Conservation (phyloP, 2,113 vertebrate genomes). For the Porphyrio hochstetteri region DNA sequence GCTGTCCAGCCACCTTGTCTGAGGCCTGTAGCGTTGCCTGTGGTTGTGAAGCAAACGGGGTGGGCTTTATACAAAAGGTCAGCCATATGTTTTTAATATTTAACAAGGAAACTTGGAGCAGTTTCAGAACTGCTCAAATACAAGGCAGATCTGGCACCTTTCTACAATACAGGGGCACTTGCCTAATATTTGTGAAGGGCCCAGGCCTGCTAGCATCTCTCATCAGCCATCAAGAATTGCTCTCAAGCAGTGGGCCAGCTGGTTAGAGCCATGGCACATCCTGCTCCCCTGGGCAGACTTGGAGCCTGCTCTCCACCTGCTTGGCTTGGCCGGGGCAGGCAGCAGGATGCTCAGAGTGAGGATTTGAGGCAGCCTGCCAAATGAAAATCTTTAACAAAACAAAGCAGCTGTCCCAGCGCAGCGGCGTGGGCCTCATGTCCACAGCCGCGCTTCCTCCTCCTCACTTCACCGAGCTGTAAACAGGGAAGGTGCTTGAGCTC, state of each 20-base stretch:
- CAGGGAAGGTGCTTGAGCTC: not conserved
- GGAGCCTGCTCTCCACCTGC: not conserved
- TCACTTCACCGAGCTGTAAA: not conserved
- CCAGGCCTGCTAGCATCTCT: not conserved
- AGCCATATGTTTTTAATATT: not conserved
- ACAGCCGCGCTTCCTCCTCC: not conserved
- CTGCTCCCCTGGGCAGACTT: accelerated
- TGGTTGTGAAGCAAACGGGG: not conserved
- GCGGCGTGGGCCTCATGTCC: not conserved
- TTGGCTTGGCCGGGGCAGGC: not conserved
- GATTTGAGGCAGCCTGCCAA: not conserved
- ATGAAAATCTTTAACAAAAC: not conserved
- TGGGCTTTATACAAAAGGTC: not conserved
- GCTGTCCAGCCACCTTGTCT: no score
- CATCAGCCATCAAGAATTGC: not conserved
- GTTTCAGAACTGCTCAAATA: not conserved
- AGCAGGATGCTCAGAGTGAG: not conserved
- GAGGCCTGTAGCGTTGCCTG: no score
- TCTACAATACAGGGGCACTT: not conserved
- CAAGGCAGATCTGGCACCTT: not conserved
- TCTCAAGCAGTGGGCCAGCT: not conserved
- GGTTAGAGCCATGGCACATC: not conserved
- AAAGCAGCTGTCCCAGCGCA: not conserved
- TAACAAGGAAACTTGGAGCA: not conserved
- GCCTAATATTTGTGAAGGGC: not conserved